Conservation (phyloP, 2,113 vertebrate species). For the Scolopax mira region DNA sequence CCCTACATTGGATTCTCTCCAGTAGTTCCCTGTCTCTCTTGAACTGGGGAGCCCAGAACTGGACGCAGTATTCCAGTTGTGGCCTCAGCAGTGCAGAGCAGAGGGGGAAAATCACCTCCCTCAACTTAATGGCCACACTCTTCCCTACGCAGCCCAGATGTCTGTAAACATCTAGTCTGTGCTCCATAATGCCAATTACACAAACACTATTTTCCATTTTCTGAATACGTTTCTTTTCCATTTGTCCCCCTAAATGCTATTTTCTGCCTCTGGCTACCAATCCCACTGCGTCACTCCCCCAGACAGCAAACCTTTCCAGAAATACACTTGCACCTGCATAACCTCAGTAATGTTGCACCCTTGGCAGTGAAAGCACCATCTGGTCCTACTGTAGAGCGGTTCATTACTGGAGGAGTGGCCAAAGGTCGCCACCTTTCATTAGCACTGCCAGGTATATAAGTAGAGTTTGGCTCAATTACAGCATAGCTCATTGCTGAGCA, state of each 20-base stretch:
- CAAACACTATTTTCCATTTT: background rate
- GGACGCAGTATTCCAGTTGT: too few species aligned
- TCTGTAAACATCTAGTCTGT: background rate
- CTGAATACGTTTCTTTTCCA: background rate
- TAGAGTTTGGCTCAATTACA: slow-evolving; percentile 13
- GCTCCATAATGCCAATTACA: background rate
- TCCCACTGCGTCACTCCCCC: background rate
- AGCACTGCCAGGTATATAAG: slow-evolving; percentile 37
- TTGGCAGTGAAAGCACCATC: slow-evolving; percentile 44
- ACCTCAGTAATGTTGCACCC: slow-evolving; percentile 16
- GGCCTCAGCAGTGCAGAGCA: too few species aligned
- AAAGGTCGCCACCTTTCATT: slow-evolving; percentile 44
- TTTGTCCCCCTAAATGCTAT: background rate
- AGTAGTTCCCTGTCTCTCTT: too few species aligned
- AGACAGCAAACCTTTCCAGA: slow-evolving; percentile 9
- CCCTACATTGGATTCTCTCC: too few species aligned
- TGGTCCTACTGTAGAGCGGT: slow-evolving; percentile 14
- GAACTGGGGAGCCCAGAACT: too few species aligned
- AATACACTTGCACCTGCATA: slow-evolving; percentile 39
- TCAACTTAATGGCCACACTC: too few species aligned
- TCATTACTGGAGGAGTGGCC: slow-evolving; percentile 18
- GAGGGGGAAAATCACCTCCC: too few species aligned
- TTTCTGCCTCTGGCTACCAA: slow-evolving; percentile 18
- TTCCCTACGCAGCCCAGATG: too few species aligned
- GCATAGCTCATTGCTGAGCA: background rate